Conservation (phyloP, 2,888 invertebrate species). For the Odontocolon sp. region DNA sequence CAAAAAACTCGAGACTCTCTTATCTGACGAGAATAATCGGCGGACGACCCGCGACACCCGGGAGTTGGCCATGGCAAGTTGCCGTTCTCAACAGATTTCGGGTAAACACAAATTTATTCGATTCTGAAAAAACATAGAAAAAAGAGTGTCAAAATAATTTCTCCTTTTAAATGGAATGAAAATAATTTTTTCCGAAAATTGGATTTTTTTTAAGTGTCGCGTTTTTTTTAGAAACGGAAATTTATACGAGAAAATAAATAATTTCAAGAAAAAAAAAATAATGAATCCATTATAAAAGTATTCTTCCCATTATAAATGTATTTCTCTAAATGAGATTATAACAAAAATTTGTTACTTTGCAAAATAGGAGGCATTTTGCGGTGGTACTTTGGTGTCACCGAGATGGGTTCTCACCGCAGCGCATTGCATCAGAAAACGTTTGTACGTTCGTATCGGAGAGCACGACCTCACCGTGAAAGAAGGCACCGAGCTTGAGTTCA, state of each 20-base stretch:
- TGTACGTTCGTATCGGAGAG: slow-evolving; percentile 92
- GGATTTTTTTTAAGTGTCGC: too few species aligned
- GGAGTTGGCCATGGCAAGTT: slow-evolving; percentile 98
- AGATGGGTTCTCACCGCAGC: slow-evolving; percentile 94
- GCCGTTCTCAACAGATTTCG: slow-evolving; percentile 92
- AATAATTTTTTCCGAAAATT: too few species aligned
- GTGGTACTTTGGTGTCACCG: slow-evolving; percentile 91
- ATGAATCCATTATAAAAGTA: too few species aligned
- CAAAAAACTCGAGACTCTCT: slow-evolving; percentile 71
- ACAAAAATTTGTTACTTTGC: slow-evolving; percentile 33
- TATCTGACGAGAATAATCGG: slow-evolving; percentile 90
- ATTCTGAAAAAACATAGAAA: too few species aligned
- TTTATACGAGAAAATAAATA: too few species aligned
- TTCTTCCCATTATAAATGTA: too few species aligned
- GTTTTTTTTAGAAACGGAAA: too few species aligned
- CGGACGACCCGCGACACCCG: slow-evolving; percentile 89
- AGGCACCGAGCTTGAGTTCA: slow-evolving; percentile 89
- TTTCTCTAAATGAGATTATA: not conserved
- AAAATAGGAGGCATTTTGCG: slow-evolving; percentile 92
- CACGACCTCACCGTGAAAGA: slow-evolving; percentile 90
- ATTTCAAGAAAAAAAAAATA: too few species aligned
- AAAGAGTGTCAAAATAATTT: not conserved
- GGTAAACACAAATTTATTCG: slow-evolving; percentile 81
- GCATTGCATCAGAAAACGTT: slow-evolving; percentile 90
- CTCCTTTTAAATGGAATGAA: too few species aligned